Conservation (phyloP, 2,888 invertebrate genomes). For the Bruchidius siliquastri region DNA sequence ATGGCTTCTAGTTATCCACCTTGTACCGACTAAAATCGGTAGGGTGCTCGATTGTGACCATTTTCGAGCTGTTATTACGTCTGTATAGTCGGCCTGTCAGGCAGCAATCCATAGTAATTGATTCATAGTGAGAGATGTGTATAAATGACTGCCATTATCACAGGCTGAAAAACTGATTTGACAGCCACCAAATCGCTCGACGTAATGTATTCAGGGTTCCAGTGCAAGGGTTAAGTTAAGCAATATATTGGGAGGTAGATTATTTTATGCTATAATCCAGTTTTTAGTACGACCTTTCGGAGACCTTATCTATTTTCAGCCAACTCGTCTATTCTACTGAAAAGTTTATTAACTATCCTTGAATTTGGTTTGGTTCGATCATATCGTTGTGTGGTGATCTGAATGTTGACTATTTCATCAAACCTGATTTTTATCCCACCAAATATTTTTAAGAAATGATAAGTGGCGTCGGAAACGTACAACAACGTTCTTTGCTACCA, state of each 20-base stretch:
- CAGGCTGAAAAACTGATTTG: background rate
- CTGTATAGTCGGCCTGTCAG: slow-evolving; percentile 26
- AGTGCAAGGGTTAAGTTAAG: background rate
- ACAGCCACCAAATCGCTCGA: background rate
- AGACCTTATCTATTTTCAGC: too few relatives aligned
- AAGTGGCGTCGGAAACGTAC: too few relatives aligned
- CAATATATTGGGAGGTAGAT: background rate
- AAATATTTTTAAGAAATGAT: too few relatives aligned
- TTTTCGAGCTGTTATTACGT: slow-evolving; percentile 25
- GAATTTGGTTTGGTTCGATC: too few relatives aligned
- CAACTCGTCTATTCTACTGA: too few relatives aligned
- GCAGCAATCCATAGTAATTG: slow-evolving; percentile 26
- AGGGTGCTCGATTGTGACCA: slow-evolving; percentile 30
- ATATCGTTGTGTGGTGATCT: too few relatives aligned
- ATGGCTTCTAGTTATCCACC: too few relatives aligned
- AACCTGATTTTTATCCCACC: too few relatives aligned
- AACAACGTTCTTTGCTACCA: too few relatives aligned
- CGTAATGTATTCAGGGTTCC: background rate
- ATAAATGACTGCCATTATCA: slow-evolving; percentile 12
- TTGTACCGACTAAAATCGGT: slow-evolving; percentile 14
- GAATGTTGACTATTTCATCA: too few relatives aligned
- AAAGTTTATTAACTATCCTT: too few relatives aligned
- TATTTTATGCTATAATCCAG: background rate
- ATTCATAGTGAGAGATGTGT: slow-evolving; percentile 18
- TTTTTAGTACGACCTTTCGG: too few relatives aligned